Evolutionary conservation across 2,113 vertebrate genomes (phyloP).

Genomic region (Aviceda subcristata): DNA sequence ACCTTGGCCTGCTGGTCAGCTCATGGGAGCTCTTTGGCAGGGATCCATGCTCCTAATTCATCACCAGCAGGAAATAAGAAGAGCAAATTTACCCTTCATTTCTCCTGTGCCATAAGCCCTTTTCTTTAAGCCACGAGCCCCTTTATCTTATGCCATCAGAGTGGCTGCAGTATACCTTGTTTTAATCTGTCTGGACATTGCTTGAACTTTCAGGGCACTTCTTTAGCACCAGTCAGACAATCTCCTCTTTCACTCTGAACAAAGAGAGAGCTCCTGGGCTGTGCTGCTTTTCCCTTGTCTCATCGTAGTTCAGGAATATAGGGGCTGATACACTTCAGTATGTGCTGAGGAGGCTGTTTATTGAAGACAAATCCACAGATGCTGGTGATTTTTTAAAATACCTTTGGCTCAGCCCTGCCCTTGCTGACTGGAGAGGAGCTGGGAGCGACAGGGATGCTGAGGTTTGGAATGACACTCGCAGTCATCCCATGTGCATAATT

Average conservation of each 20-base stretch:
- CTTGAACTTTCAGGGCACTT: constrained; percentile 34
- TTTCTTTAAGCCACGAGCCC: constrained; percentile 42
- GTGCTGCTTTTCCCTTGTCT: neutral
- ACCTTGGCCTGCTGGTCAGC: neutral
- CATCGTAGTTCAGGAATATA: constrained; percentile 3
- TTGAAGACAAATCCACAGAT: neutral
- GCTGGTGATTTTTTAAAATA: neutral
- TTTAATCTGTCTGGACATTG: constrained; percentile 60
- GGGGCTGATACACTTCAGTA: constrained; percentile 9
- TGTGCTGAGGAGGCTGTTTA: constrained; percentile 1
- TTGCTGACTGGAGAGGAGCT: neutral
- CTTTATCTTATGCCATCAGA: constrained; percentile 64
- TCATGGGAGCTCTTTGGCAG: neutral
- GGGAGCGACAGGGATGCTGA: neutral
- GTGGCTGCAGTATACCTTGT: constrained; percentile 64
- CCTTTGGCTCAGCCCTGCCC: neutral
- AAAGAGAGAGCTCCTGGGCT: neutral
- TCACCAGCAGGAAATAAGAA: constrained; percentile 65
- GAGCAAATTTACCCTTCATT: constrained; percentile 35
- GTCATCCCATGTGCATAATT: rapidly evolving
- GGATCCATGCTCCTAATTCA: constrained; percentile 65
- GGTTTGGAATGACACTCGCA: neutral
- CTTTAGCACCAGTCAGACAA: neutral
- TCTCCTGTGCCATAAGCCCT: constrained; percentile 60
- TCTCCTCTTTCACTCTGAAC: neutral